Evolutionary conservation across 1,140 invertebrate genomes (phyloP).

Genomic region (Polypedilum pembai): DNA sequence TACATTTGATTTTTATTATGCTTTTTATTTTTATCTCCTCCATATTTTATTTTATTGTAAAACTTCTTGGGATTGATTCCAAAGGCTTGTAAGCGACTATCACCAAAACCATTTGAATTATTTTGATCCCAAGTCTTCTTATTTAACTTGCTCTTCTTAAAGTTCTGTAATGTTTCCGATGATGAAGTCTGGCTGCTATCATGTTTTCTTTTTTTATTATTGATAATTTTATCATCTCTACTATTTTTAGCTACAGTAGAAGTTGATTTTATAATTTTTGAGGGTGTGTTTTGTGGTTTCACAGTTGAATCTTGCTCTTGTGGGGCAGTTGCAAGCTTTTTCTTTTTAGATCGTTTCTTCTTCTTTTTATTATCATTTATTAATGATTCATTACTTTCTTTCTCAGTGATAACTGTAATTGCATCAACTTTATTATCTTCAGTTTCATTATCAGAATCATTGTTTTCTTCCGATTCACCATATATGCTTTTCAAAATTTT

Average conservation of each 20-base stretch:
- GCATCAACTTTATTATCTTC: slow-evolving; percentile 35
- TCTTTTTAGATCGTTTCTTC: slow-evolving; percentile 31
- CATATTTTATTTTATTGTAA: slow-evolving; percentile 41
- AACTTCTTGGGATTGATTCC: slow-evolving; percentile 88
- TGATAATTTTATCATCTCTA: not conserved
- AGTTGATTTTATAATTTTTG: not conserved
- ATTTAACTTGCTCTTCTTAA: not conserved
- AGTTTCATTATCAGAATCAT: slow-evolving; percentile 34
- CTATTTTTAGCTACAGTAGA: slow-evolving; percentile 29
- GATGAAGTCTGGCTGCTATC: not conserved
- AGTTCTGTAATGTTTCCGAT: not conserved
- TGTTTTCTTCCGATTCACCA: slow-evolving; percentile 42
- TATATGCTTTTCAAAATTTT: slow-evolving; percentile 82
- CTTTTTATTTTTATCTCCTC: slow-evolving; percentile 24
- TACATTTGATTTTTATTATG: not conserved
- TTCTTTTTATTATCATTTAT: slow-evolving; percentile 35
- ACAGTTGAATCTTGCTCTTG: not conserved
- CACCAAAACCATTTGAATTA: slow-evolving; percentile 39
- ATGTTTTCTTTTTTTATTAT: not conserved
- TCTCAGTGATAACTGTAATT: slow-evolving; percentile 34
- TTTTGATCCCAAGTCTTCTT: slow-evolving; percentile 29
- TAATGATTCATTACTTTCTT: slow-evolving; percentile 29
- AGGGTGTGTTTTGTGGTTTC: not conserved
- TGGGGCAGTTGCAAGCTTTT: not conserved
- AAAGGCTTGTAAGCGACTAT: slow-evolving; percentile 76